Evolutionary conservation across 2,797 vertebrate genomes (phyloP).

Genomic region (Sparidentex hasta): DNA sequence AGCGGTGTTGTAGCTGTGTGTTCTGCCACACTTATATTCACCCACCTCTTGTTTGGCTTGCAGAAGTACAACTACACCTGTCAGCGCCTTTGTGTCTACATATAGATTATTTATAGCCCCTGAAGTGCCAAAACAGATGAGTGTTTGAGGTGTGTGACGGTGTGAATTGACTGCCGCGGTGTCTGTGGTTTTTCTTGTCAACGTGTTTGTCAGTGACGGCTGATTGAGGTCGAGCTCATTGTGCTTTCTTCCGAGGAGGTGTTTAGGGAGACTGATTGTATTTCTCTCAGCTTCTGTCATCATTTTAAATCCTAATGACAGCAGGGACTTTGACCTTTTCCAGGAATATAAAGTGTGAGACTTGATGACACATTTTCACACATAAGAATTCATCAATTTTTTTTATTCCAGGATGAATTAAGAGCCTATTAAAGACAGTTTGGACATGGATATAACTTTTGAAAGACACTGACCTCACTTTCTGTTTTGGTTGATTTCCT

Average conservation of each 20-base stretch:
- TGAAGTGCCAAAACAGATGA: conserved; percentile 6
- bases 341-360: conserved; percentile 39
- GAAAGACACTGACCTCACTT: background rate
- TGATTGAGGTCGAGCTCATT: background rate
- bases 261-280: conserved; percentile 9
- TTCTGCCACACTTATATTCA: background rate
- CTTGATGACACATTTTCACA: conserved; percentile 25
- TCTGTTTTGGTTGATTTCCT: background rate
- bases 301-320: conserved; percentile 38
- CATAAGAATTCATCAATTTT: background rate
- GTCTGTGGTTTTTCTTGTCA: conserved; percentile 20
- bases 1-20: background rate
- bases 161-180: conserved; percentile 27
- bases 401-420: conserved; percentile 1
- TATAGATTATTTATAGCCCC: conserved; percentile 15
- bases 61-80: conserved; percentile 3
- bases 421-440: background rate
- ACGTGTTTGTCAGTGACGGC: conserved; percentile 11
- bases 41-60: conserved; percentile 1
- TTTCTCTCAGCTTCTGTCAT: conserved; percentile 50
- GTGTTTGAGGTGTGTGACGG: conserved; percentile 19
- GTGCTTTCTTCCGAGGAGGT: conserved; percentile 10
- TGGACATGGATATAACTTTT: conserved; percentile 6
- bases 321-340: conserved; percentile 35
- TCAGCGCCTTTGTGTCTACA: conserved; percentile 12